Conservation (phyloP, 2,113 vertebrate genomes). For the Pseudois nayaur region DNA sequence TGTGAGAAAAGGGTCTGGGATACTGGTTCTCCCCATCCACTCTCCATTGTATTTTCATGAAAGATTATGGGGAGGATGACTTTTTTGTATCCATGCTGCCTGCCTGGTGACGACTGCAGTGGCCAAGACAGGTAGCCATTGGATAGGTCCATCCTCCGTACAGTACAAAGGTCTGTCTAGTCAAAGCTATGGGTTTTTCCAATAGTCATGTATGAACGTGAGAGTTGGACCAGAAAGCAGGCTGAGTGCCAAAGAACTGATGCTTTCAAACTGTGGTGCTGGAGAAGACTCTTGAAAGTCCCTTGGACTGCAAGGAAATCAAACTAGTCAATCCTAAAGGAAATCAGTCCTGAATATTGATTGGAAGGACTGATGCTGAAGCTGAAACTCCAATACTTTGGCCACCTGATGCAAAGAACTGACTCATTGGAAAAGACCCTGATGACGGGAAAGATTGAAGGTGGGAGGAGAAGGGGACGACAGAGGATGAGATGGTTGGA, state of each 20-base stretch:
- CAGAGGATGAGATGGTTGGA: not conserved
- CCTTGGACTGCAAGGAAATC: not conserved
- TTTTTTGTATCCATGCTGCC: not conserved
- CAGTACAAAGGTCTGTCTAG: not conserved
- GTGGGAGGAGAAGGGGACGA: accelerated
- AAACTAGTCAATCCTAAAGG: not conserved
- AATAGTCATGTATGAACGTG: not conserved
- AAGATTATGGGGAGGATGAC: not conserved
- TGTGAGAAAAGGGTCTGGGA: not conserved
- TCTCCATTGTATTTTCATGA: not conserved
- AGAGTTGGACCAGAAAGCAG: not conserved
- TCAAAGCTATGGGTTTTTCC: not conserved
- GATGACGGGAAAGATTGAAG: not conserved
- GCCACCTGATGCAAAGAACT: not conserved
- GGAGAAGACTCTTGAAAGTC: not conserved
- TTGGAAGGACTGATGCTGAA: not conserved
- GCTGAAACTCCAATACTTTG: not conserved
- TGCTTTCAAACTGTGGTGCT: not conserved
- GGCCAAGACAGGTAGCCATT: accelerated
- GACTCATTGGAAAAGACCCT: not conserved
- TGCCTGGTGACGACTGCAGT: not conserved
- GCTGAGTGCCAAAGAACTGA: not conserved
- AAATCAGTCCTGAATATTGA: not conserved
- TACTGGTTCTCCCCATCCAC: not conserved
- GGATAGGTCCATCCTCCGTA: accelerated